Base-by-base conservation (phyloP, 2,888 invertebrate genomes). In the Agrilus mali region DNA sequence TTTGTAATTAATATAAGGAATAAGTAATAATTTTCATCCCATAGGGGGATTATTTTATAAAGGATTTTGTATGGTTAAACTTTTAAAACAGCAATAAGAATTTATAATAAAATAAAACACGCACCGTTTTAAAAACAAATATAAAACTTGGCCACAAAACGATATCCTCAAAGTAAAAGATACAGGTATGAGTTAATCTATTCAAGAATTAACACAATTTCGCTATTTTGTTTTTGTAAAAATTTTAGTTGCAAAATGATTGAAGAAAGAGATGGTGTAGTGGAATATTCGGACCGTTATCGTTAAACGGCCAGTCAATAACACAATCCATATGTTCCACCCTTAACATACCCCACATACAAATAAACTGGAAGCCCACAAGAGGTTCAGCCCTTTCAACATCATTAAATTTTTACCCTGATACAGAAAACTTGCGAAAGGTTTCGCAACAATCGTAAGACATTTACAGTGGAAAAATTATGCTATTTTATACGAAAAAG, bases 401-500 rank as follows among this genome's bases (percentile, higher is more conserved):
- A 14, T 15, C 16, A 2, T 3, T 16, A 15, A 35, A 35, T 10
- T 35, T 35, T 6, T 35, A 35, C 10, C 35, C 35, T 35, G 35
- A 35, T 35, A 15, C 35, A 15, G 35, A 35, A 35, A 8, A 16
- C 35, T 35, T 35, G 35, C 35, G 16, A 16, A 35, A 35, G 35
- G 14, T 14, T 35, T 35, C 14, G 35, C 35, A 35, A 14, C 35
- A 13, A 16, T 35, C 8, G 16, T 35, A 7, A 27, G 10, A 27
- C 27, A 14, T 15, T 37, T 37, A 10, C 7, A 37, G 3, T 37
- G 37, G 37, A 37, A 37, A 17, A 20, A 37, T 13, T 37, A 37
- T 37, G 37, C 12, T 7, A 17, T 37, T 14, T 20, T 37, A n/a
- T 37, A 37, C 17, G 37, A 37, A 37, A 37, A 37, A 13, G 37